Evolutionary conservation across 2,797 vertebrate species (phyloP).

Genomic region (Miichthys miiuy): DNA sequence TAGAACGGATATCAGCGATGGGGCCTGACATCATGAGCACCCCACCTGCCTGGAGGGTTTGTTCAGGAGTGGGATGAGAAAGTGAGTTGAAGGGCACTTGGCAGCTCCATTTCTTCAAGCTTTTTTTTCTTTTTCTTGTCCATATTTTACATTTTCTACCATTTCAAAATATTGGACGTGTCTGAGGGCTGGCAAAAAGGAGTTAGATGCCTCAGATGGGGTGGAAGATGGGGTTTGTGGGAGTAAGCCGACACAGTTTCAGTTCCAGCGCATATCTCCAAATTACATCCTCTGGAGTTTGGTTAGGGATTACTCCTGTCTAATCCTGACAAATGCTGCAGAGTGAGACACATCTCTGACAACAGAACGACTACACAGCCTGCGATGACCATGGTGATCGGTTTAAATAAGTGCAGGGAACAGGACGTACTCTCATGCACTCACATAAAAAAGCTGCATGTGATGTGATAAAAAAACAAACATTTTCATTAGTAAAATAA

Average conservation of each 20-base stretch:
- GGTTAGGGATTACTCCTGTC: constrained; percentile 82
- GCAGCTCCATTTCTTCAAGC: constrained; percentile 51
- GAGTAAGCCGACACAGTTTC: constrained; percentile 79
- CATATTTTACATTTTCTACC: constrained; percentile 61
- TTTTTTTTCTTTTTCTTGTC: constrained; percentile 8
- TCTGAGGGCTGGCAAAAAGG: constrained; percentile 61
- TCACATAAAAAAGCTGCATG: constrained; percentile 8
- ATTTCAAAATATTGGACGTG: constrained; percentile 64
- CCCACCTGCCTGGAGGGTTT: constrained; percentile 68
- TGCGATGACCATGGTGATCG: constrained; percentile 71
- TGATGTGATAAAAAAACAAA: background rate
- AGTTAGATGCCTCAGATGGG: constrained; percentile 68
- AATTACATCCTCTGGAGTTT: constrained; percentile 83
- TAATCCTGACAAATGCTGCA: constrained; percentile 85
- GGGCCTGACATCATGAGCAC: constrained; percentile 67
- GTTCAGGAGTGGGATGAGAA: constrained; percentile 51
- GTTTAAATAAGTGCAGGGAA: constrained; percentile 59
- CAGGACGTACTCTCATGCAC: constrained; percentile 33
- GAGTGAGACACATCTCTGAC: constrained; percentile 80
- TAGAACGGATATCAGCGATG: constrained; percentile 76
- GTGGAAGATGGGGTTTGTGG: constrained; percentile 68
- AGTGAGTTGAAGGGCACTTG: constrained; percentile 72
- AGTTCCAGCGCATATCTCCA: constrained; percentile 80
- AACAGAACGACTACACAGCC: constrained; percentile 69
- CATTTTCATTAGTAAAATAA: constrained; percentile 2